Evolutionary conservation across 2,113 vertebrate species (phyloP).

Genomic region (Lucifuga dentata): DNA sequence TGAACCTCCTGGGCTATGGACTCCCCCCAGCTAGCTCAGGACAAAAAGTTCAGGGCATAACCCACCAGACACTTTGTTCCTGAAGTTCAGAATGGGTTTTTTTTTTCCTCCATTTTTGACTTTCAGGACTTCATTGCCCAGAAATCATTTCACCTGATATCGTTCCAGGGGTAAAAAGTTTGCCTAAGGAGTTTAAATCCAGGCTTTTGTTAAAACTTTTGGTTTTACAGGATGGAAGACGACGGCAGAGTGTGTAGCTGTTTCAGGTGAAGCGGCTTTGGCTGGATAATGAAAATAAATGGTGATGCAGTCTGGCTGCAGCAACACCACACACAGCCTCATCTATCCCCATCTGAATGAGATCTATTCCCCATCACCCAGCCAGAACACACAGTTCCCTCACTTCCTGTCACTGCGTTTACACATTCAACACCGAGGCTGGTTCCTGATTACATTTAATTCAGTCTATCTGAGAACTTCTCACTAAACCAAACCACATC

Average conservation of each 20-base stretch:
- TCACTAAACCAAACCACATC: not conserved
- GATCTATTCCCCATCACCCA: slow-evolving; percentile 41
- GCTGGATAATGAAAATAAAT: slow-evolving; percentile 75
- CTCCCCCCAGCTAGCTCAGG: too few species aligned
- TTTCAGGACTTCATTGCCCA: too few species aligned
- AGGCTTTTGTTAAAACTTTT: too few species aligned
- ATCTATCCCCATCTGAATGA: slow-evolving; percentile 64
- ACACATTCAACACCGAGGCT: not conserved
- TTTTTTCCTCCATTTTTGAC: not conserved
- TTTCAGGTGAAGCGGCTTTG: slow-evolving; percentile 21
- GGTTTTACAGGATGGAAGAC: slow-evolving; percentile 26
- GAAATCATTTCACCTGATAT: too few species aligned
- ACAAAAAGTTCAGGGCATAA: too few species aligned
- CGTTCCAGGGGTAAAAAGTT: too few species aligned
- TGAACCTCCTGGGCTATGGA: too few species aligned
- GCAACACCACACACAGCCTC: slow-evolving; percentile 32
- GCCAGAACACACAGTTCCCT: slow-evolving; percentile 26
- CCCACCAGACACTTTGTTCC: too few species aligned
- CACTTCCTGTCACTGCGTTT: slow-evolving; percentile 6
- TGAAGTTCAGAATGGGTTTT: too few species aligned
- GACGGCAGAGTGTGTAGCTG: slow-evolving; percentile 14
- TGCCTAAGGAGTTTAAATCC: too few species aligned
- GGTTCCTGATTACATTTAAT: not conserved
- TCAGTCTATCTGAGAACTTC: not conserved
- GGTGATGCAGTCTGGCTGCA: slow-evolving; percentile 27